phyloP scores from a whole-genome alignment of 2,888 invertebrate species.

The Eristalis arbustorum region DNA sequence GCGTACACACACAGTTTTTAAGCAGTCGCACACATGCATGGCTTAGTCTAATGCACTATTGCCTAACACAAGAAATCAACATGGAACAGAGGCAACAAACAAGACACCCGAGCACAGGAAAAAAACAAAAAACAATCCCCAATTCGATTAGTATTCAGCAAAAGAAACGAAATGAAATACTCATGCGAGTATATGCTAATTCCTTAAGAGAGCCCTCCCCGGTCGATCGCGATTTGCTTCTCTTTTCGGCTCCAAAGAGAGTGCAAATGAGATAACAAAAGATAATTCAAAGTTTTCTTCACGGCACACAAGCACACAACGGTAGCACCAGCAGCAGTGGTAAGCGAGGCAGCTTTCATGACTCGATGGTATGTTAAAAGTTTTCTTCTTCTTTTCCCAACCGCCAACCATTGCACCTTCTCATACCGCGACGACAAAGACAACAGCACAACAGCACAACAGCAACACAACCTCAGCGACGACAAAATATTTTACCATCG shows the following conservation, averaged over 20 bases:
- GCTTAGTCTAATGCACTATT: constrained; percentile 37
- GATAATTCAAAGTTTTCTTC: constrained; percentile 52
- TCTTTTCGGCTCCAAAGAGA: not conserved
- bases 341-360: constrained; percentile 38
- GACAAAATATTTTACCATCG: constrained; percentile 73
- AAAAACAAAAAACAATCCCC: constrained; percentile 6
- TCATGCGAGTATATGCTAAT: constrained; percentile 32
- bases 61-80: constrained; percentile 38
- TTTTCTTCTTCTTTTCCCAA: constrained; percentile 43
- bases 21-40: not conserved
- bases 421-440: constrained; percentile 20
- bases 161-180: constrained; percentile 30
- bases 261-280: constrained; percentile 4
- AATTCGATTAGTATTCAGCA: constrained; percentile 44
- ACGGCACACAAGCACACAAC: not conserved
- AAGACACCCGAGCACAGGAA: not conserved
- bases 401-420: constrained; percentile 54
- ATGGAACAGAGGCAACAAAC: not conserved
- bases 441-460: constrained; percentile 28
- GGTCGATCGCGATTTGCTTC: too few species aligned
- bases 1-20: not conserved
- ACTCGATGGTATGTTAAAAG: constrained; percentile 51
- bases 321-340: constrained; percentile 6
- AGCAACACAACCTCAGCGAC: constrained; percentile 10
- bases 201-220: constrained; percentile 53